Evolutionary conservation across 2,888 invertebrate species (phyloP).

Genomic region (Eustalomyia histrio): DNA sequence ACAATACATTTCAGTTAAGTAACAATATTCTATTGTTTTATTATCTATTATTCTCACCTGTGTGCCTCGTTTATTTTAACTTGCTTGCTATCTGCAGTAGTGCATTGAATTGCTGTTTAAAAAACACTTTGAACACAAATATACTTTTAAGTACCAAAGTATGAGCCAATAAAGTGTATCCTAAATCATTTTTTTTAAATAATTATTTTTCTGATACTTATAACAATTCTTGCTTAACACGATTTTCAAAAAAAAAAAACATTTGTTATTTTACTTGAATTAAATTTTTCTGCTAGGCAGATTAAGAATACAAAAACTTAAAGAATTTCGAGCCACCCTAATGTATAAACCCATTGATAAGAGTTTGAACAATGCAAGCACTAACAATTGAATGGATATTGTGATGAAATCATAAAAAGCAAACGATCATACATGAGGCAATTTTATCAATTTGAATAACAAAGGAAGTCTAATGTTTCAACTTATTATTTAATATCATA

Average conservation of each 20-base stretch:
- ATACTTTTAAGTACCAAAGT: too few relatives aligned
- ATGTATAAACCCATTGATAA: not conserved
- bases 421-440: conserved; percentile 2
- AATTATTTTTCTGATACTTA: too few relatives aligned
- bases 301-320: too few relatives aligned
- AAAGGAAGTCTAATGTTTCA: conserved; percentile 20
- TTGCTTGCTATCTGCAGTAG: conserved; percentile 8
- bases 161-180: too few relatives aligned
- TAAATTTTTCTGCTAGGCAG: too few relatives aligned
- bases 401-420: conserved; percentile 10
- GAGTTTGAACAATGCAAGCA: not conserved
- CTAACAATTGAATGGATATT: conserved; percentile 27
- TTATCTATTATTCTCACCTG: conserved; percentile 33
- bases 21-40: conserved; percentile 42
- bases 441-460: conserved; percentile 31
- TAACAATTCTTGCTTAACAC: too few relatives aligned
- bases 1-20: conserved; percentile 19
- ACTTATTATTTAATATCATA: not conserved
- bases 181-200: too few relatives aligned
- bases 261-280: too few relatives aligned
- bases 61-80: conserved; percentile 17
- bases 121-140: not conserved
- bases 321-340: too few relatives aligned
- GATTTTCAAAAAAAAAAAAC: too few relatives aligned
- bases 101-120: conserved; percentile 11